phyloP scores from a whole-genome alignment of 2,888 invertebrate genomes.

The Himalopsyche kuldschensis region DNA sequence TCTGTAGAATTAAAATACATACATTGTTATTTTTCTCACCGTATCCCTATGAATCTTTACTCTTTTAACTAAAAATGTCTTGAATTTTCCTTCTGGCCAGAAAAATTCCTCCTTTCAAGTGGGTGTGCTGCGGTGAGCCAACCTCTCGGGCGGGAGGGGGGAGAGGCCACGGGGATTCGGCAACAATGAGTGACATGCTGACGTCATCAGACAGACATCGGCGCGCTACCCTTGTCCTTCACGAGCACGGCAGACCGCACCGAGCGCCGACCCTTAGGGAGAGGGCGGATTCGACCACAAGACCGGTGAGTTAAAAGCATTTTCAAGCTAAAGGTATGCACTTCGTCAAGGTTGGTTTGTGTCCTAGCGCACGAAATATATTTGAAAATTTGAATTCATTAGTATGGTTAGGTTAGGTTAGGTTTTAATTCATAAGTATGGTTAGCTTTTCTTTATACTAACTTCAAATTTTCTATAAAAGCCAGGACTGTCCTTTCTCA shows the following conservation, averaged over 20 bases:
- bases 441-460: too few species aligned
- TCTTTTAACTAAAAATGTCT: background rate
- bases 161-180: slow-evolving; percentile 52
- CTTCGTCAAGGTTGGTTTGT: too few species aligned
- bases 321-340: background rate
- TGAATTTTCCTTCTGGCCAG: slow-evolving; percentile 46
- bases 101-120: slow-evolving; percentile 70
- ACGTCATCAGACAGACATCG: slow-evolving; percentile 53
- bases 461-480: too few species aligned
- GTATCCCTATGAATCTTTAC: too few species aligned
- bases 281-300: slow-evolving; percentile 23
- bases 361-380: too few species aligned
- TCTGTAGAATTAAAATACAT: too few species aligned
- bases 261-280: slow-evolving; percentile 17
- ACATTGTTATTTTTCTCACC: too few species aligned
- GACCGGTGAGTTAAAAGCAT: slow-evolving; percentile 7
- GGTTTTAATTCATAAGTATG: too few species aligned
- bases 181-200: slow-evolving; percentile 58
- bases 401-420: too few species aligned
- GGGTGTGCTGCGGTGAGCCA: slow-evolving; percentile 64
- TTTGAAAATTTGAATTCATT: too few species aligned
- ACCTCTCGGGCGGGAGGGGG: slow-evolving; percentile 46
- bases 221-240: slow-evolving; percentile 23
- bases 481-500: too few species aligned
- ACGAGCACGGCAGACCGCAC: slow-evolving; percentile 8